Conservation (phyloP, 2,888 invertebrate species). For the Crossocerus cetratus region DNA sequence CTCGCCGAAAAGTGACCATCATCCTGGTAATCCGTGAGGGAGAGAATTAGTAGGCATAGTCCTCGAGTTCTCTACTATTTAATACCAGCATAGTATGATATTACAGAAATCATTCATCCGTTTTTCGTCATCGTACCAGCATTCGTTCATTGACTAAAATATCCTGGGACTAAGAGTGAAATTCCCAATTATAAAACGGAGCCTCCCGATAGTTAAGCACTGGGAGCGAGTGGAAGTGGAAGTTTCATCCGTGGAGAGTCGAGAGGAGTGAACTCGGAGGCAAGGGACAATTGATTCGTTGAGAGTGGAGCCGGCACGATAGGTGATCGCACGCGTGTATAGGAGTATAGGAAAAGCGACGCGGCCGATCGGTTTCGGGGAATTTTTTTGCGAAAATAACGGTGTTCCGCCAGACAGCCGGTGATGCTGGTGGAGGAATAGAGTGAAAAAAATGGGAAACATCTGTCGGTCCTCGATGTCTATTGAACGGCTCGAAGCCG, state of each 20-base stretch:
- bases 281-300: slow-evolving; percentile 55
- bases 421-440: slow-evolving; percentile 29
- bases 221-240: too few relatives aligned
- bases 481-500: slow-evolving; percentile 70
- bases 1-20: slow-evolving; percentile 70
- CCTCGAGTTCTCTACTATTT: too few relatives aligned
- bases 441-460: slow-evolving; percentile 71
- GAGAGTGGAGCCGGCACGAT: slow-evolving; percentile 37
- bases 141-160: too few relatives aligned
- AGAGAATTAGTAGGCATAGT: slow-evolving; percentile 41
- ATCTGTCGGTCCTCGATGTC: slow-evolving; percentile 75
- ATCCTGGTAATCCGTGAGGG: slow-evolving; percentile 46
- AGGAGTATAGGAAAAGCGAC: slow-evolving; percentile 37
- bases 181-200: too few relatives aligned
- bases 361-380: slow-evolving; percentile 68
- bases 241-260: too few relatives aligned
- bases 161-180: too few relatives aligned
- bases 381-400: slow-evolving; percentile 75
- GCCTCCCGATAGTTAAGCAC: too few relatives aligned
- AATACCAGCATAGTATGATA: too few relatives aligned
- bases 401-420: slow-evolving; percentile 65
- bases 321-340: slow-evolving; percentile 45
- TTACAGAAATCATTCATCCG: too few relatives aligned
- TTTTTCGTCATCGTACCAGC: too few relatives aligned
- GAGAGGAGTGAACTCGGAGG: slow-evolving; percentile 9